Evolutionary conservation across 64 coral and sea anemone species (phyloP), one percentile per base, ranked within the genome.

Genomic region (Dendrophyllia cribrosa): DNA sequence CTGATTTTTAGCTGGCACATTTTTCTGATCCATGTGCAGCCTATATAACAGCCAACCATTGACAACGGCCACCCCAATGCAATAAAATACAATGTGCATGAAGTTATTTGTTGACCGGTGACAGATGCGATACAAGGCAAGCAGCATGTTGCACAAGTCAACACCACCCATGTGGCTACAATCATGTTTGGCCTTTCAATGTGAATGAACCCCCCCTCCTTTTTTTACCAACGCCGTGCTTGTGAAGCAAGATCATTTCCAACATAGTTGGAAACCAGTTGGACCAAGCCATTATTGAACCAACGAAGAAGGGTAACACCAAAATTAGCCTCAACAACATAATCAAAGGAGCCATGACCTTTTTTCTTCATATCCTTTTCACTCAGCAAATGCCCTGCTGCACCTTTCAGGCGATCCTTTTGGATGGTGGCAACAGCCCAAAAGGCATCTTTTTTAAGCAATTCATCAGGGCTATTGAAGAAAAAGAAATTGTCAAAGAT

Each of bases 41-140:
- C 65, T 63, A 51, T 67, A 86, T 19, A 86, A 67, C 62, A 86
- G 83, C 83, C 83, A 86, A 21, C 43, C 65, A 87, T 87, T 87
- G 15, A 73, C 64, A 34, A 87, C 26, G 23, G 85, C 66, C 17
- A 87, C 55, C 9, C 67, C 85, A 55, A 87, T 55, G 50, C 85
- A 74, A 72, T 87, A 87, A 86, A 69, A 86, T 9, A 86, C 24
- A 67, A 70, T 86, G 34, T 34, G 66, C 83, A 86, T 86, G 64
- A 53, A 86, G 17, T 70, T 72, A 3, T 86, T 86, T 19, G 45
- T 70, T 5, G 83, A 52, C 6, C 19, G 66, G 66, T 34, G 20
- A 11, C 8, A 3, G 49, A 73, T 70, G 16, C 23, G 69, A 59
- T 74, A 87, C 43, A 59, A 19, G 11, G 69, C 51, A 26, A 87